phyloP scores from a whole-genome alignment of 2,888 invertebrate genomes.

The Epinotia bilunana region DNA sequence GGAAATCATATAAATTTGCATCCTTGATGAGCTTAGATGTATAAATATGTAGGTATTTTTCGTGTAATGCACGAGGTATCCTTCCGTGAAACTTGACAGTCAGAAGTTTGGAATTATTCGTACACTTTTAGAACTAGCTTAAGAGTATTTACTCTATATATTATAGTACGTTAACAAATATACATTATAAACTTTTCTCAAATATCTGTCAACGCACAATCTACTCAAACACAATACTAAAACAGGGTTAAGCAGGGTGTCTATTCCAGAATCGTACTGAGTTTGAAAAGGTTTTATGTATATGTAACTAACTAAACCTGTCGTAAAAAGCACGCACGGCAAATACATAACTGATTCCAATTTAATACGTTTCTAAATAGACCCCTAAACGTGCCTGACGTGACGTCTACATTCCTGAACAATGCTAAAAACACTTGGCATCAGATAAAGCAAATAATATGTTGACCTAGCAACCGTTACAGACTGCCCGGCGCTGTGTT shows the following conservation, averaged over 20 bases:
- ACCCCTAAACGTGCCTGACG: not conserved
- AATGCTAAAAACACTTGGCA: not conserved
- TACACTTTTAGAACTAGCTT: too few relatives aligned
- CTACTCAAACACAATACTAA: too few relatives aligned
- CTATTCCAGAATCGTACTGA: not conserved
- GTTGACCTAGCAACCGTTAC: not conserved
- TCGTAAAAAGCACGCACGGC: not conserved
- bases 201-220: too few relatives aligned
- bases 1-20: slow-evolving; percentile 78
- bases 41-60: slow-evolving; percentile 38
- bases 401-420: not conserved
- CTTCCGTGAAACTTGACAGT: not conserved
- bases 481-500: too few relatives aligned
- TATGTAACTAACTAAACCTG: not conserved
- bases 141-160: not conserved
- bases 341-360: not conserved
- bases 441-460: not conserved
- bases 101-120: too few relatives aligned
- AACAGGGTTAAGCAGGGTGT: too few relatives aligned
- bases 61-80: not conserved
- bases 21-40: slow-evolving; percentile 74
- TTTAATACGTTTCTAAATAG: not conserved
- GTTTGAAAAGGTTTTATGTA: not conserved
- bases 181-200: too few relatives aligned
- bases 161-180: too few relatives aligned